Evolutionary conservation across 2,113 vertebrate genomes (phyloP).

Genomic region (Catagonus wagneri): DNA sequence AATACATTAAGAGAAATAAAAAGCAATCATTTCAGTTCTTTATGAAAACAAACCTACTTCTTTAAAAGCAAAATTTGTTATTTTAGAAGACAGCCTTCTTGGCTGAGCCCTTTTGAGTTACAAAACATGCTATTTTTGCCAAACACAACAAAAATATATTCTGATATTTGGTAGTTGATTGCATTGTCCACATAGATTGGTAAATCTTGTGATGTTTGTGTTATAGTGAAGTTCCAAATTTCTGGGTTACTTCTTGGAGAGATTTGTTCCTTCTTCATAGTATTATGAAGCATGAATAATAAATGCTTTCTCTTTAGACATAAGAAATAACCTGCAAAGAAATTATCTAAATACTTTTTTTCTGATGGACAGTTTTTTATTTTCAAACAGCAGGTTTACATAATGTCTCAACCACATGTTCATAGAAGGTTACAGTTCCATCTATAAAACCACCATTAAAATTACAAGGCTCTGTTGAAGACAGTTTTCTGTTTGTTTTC

Average conservation of each 20-base stretch:
- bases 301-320: conserved; percentile 55
- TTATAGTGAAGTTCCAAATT: conserved; percentile 55
- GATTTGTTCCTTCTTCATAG: conserved; percentile 43
- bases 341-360: conserved; percentile 56
- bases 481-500: conserved; percentile 51
- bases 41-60: background rate
- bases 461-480: conserved; percentile 23
- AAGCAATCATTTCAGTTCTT: conserved; percentile 31
- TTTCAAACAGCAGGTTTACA: background rate
- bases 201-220: conserved; percentile 53
- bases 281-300: conserved; percentile 55
- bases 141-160: conserved; percentile 56
- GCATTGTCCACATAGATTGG: conserved; percentile 12
- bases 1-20: conserved; percentile 66
- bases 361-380: background rate
- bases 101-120: background rate
- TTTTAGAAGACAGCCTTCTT: conserved; percentile 47
- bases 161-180: conserved; percentile 32
- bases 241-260: conserved; percentile 57
- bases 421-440: background rate
- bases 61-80: conserved; percentile 50
- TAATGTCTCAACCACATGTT: conserved; percentile 37
- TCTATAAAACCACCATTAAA: conserved; percentile 46
- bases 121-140: conserved; percentile 39
- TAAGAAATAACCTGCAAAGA: conserved; percentile 42